Evolutionary conservation across 2,888 invertebrate genomes (phyloP), one percentile per base, ranked within the genome.

Genomic region (Agriopis aurantiaria): DNA sequence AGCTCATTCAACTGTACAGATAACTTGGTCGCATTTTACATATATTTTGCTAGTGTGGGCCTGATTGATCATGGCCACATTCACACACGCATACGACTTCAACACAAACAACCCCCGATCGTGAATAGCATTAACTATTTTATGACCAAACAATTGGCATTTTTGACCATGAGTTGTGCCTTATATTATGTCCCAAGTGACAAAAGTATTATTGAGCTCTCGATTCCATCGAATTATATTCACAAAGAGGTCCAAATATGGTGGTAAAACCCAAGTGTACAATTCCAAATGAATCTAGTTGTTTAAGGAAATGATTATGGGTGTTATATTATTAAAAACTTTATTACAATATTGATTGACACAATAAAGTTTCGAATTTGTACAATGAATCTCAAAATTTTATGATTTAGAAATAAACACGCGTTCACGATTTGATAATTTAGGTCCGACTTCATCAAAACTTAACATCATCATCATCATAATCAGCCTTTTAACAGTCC

Each of bases 121-220:
- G 9, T 51, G 51, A 51, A 51, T 51, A 9, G 17, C 17, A 51
- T 8, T 8, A 51, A 17, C 51, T 9, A 52, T 52, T 56, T 8
- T 11, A 56, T 43, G 43, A 43, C 5, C 9, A 41, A 56, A 9
- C 55, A 55, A 33, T 55, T 8, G 55, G 4, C 53, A n/a, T 41
- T 43, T 5, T 41, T 43, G 9, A n/a, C n/a, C 14, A 6, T 55
- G 33, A 11, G 1, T 17, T 10, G 57, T 46, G 43, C 33, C 33
- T 33, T 33, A 33, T 33, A 17, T 56, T 40, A 51, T 51, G 51
- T 51, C 51, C 51, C 17, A 51, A 33, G 33, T 5, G 33, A 33
- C 33, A 56, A 9, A 67, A 68, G 56, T 71, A 68, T 58, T 65
- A 52, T 64, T 62, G 66, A 69, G 57, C 67, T 72, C 63, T 69